Percentiles rank a stretch among this genome's conserved stretches.
These are phyloP conservation scores for Nowickia ferox DNA, from an alignment of 2,888 invertebrate genomes.

Conservation along the genomic window DNA sequence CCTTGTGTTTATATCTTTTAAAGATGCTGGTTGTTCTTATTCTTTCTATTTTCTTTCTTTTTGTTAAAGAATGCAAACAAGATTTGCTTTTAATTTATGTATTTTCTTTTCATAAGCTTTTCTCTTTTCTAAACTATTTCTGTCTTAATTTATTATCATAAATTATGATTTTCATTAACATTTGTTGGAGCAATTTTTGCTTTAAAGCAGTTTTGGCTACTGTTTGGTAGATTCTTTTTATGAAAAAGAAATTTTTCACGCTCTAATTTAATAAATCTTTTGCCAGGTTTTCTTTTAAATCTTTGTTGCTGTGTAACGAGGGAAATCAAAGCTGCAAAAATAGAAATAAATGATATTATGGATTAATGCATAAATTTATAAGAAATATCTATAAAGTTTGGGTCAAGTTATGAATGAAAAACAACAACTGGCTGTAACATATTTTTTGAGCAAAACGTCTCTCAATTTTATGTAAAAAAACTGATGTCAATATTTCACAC, in stretches of 20 bases:
- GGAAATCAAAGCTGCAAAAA: constrained; percentile 54
- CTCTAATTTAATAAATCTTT: constrained; percentile 77
- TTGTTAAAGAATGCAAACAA: neutral
- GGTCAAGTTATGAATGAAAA: neutral
- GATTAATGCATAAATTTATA: constrained; percentile 19
- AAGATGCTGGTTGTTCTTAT: neutral
- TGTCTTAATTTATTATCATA: constrained; percentile 80
- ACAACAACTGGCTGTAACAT: too few species aligned
- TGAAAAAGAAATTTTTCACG: constrained; percentile 76
- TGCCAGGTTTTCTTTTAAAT: constrained; percentile 27
- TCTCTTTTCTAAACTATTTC: constrained; percentile 49
- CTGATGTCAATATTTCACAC: too few species aligned
- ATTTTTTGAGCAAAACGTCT: too few species aligned
- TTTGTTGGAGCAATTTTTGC: constrained; percentile 71
- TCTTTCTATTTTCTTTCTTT: neutral
- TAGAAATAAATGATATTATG: constrained; percentile 13
- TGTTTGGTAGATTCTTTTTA: constrained; percentile 63
- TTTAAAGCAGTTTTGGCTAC: constrained; percentile 70
- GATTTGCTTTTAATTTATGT: constrained; percentile 36
- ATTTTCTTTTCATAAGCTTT: constrained; percentile 36
- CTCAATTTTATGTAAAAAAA: too few species aligned
- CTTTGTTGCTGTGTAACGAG: constrained; percentile 9
- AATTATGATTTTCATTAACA: constrained; percentile 76
- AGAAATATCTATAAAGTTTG: neutral
- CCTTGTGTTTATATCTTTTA: neutral